These are phyloP conservation scores for Morone saxatilis DNA, from an alignment of 2,113 vertebrate species.

Conservation along the genomic window DNA sequence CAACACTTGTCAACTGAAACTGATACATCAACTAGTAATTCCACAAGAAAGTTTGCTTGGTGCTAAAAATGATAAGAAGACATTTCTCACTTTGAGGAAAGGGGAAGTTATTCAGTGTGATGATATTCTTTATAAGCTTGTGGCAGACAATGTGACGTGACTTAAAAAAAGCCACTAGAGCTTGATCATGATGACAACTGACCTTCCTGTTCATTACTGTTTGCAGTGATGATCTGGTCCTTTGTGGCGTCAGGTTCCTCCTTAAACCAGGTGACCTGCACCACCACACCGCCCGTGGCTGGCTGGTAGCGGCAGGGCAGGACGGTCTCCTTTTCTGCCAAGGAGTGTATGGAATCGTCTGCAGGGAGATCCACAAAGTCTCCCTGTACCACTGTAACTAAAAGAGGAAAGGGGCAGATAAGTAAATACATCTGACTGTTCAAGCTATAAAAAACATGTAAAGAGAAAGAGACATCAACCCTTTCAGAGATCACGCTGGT, in stretches of 20 bases:
- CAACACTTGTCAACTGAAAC: neutral
- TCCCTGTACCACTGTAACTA: conserved; percentile 49
- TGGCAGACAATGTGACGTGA: neutral
- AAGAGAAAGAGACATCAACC: neutral
- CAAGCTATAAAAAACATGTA: neutral
- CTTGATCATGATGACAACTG: neutral
- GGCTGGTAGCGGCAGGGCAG: conserved; percentile 76
- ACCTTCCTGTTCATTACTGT: conserved; percentile 77
- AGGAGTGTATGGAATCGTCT: conserved; percentile 30
- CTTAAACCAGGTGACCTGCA: conserved; percentile 83
- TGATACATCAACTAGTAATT: conserved; percentile 3
- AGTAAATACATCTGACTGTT: neutral
- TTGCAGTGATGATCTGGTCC: conserved; percentile 79
- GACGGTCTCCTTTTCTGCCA: conserved; percentile 71
- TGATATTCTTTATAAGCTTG: neutral
- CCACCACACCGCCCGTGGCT: neutral
- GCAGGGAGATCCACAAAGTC: conserved; percentile 58
- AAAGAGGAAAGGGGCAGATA: neutral
- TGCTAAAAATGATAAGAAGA: neutral
- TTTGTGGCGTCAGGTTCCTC: conserved; percentile 29
- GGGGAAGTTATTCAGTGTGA: neutral
- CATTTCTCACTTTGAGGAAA: neutral
- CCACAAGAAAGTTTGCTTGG: neutral
- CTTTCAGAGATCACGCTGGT: neutral
- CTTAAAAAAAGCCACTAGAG: too few species aligned